These are phyloP conservation scores for Cacajao melanocephalus DNA, from an alignment of 2,797 vertebrate genomes.

Conservation along the genomic window DNA sequence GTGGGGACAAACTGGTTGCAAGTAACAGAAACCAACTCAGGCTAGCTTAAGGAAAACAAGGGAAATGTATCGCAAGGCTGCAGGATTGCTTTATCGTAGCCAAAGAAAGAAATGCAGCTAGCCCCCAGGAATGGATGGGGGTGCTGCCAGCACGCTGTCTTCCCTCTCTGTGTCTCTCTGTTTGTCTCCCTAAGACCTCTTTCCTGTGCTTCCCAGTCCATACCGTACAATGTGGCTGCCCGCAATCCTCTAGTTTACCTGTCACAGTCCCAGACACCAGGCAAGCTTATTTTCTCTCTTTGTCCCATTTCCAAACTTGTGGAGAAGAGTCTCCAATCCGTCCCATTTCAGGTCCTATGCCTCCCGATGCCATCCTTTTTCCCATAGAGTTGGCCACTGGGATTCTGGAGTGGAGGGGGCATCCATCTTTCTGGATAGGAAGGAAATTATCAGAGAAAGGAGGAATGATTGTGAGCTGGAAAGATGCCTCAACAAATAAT, in stretches of 20 bases:
- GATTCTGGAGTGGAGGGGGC: background rate
- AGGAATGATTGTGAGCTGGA: background rate
- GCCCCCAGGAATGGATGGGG: background rate
- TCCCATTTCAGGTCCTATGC: background rate
- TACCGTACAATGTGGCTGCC: accelerated
- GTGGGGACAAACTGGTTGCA: background rate
- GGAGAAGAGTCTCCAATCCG: background rate
- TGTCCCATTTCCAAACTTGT: background rate
- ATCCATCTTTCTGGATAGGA: background rate
- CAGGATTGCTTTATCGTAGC: background rate
- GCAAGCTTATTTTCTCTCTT: background rate
- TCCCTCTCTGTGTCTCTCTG: background rate
- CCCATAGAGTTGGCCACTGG: background rate
- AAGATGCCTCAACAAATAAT: background rate
- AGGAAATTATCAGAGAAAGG: background rate
- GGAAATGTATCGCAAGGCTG: background rate
- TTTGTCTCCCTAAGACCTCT: background rate
- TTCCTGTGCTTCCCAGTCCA: background rate
- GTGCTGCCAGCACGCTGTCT: background rate
- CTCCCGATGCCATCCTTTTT: background rate
- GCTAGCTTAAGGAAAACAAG: background rate
- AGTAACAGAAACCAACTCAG: conserved; percentile 8
- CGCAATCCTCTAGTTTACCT: background rate
- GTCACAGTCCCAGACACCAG: background rate
- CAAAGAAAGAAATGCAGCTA: background rate